A percentile compares a stretch with the other conserved stretches of the same genome.
Conservation (phyloP, 1,140 invertebrate species). For the Drosophila mauritiana region DNA sequence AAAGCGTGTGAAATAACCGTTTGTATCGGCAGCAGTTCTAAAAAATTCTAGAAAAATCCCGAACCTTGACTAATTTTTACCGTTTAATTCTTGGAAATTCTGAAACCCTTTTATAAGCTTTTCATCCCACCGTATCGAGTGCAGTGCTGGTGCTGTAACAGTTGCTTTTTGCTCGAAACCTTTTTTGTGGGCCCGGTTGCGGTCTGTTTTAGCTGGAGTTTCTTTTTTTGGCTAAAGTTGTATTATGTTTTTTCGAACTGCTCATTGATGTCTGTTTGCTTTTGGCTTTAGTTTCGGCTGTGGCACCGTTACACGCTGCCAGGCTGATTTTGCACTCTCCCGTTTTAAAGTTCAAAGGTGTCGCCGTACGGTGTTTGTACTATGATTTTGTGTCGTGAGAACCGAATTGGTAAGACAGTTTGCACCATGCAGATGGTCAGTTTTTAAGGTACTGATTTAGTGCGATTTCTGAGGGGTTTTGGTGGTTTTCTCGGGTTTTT, state of each 20-base stretch:
- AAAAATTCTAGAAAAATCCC: background rate
- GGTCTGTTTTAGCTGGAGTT: constrained; percentile 43
- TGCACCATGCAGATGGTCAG: constrained; percentile 40
- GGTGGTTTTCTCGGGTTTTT: background rate
- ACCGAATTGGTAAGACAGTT: constrained; percentile 57
- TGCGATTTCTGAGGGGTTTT: background rate
- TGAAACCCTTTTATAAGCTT: background rate
- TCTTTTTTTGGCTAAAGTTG: constrained; percentile 36
- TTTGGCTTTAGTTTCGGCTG: constrained; percentile 52
- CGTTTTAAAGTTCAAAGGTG: constrained; percentile 81
- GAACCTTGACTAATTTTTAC: background rate
- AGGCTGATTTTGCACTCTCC: constrained; percentile 67
- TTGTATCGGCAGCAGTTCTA: background rate
- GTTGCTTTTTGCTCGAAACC: constrained; percentile 71
- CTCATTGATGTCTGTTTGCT: constrained; percentile 78
- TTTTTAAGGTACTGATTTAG: constrained; percentile 9
- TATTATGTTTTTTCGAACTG: constrained; percentile 49
- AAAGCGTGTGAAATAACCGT: background rate
- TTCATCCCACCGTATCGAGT: constrained; percentile 44
- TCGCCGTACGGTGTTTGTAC: constrained; percentile 40
- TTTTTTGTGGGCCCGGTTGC: constrained; percentile 57
- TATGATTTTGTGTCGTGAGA: constrained; percentile 63
- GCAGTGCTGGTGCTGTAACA: constrained; percentile 56
- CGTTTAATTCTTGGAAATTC: background rate
- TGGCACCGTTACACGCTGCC: constrained; percentile 41